Evolutionary conservation across 2,888 invertebrate species (phyloP), one percentile per base, ranked within the genome.

Genomic region (Notodonta dromedarius): DNA sequence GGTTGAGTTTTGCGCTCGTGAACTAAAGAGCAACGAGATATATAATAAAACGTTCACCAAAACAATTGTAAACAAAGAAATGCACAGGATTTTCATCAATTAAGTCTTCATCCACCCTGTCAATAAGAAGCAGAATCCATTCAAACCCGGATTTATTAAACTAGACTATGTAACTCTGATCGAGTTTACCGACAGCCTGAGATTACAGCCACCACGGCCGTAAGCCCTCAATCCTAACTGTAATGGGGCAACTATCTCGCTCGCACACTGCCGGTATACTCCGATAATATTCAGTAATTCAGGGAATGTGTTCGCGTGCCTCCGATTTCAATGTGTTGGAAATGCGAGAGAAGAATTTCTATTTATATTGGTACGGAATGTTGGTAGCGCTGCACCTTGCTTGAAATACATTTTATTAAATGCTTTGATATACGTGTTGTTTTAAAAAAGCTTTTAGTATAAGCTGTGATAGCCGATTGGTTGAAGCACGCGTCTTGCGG

Each of bases 211-310:
- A 13, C 46, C 60, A 56, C 51, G 44, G 56, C 61, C 58, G 58
- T 78, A 73, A 81, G 77, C 80, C 71, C 66, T 70, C 76, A 76
- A 82, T 80, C 78, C 75, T 73, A 61, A 63, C 63, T 62, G 72
- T 75, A 76, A 76, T 77, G 64, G 66, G 59, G 65, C 69, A 58
- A 69, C 70, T 74, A 70, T 73, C 73, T 73, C 68, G 51, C 60
- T 74, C 63, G 51, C 65, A 61, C 73, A 67, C 57, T 65, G 46
- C 65, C 61, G 46, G 48, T 48, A 53, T 46, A 39, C 48, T 60
- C 59, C 57, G 56, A 62, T 69, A 60, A 48, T 62, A 51, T 55
- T 40, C 40, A 16, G 42, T 40, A 51, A 59, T 58, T 51, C 55
- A 16, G n/a, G 53, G 53, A 60, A 63, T 57, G 35, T 56, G 32